phyloP scores from a whole-genome alignment of 2,797 vertebrate species.

The Buceros bicornis region DNA sequence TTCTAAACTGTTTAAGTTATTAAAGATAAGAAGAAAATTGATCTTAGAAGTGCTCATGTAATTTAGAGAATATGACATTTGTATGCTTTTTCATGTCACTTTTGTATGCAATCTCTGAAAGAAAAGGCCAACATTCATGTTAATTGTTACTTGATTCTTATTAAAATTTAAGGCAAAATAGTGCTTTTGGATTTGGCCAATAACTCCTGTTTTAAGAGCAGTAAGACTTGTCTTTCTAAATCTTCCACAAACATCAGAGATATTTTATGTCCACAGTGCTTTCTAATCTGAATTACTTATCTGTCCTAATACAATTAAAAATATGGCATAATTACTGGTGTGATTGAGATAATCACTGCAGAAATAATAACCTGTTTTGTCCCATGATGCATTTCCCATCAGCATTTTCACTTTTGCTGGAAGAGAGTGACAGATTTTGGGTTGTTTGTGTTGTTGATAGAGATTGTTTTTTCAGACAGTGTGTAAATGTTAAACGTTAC shows the following conservation, averaged over 20 bases:
- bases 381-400: background rate
- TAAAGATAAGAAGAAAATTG: background rate
- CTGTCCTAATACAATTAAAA: background rate
- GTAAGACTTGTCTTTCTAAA: background rate
- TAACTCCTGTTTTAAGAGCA: background rate
- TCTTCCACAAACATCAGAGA: background rate
- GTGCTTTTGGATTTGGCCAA: background rate
- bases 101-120: background rate
- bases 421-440: background rate
- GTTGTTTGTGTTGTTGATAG: background rate
- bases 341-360: background rate
- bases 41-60: background rate
- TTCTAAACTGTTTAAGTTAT: background rate
- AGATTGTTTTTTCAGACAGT: background rate
- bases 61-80: background rate
- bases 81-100: background rate
- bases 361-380: background rate
- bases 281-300: background rate
- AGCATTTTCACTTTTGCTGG: background rate
- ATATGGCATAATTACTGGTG: background rate
- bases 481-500: background rate
- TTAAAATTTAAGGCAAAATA: background rate
- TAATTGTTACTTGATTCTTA: background rate
- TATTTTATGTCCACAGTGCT: background rate
- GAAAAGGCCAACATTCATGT: background rate